Base-by-base conservation (phyloP, 2,113 vertebrate genomes). In the Myrmecophaga tridactyla region DNA sequence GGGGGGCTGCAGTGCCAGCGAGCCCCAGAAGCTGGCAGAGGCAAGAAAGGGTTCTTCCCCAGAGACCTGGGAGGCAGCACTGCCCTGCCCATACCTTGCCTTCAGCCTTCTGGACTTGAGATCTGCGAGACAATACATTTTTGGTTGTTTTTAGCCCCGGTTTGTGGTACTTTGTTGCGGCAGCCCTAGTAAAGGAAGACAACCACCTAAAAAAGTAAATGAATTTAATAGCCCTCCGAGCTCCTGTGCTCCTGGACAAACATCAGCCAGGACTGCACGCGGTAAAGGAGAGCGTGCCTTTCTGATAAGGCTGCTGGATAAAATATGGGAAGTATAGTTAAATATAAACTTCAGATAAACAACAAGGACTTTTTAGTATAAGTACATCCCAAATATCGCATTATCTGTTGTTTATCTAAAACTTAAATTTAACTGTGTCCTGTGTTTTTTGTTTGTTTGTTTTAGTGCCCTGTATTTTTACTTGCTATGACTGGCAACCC, bases 231-330 rank as follows among this genome's bases (percentile, higher is more conserved):
- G 14, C 3, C 3, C 4, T 15, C 31, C 60, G 9, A 15, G 25
- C 63, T 72, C 78, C 67, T 85, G 27, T 8, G 23, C 3, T 0
- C 41, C 34, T 1, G 3, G 7, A 39, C 0, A 36, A 69, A 77
- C 31, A 23, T 15, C 21, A 14, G 0, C 27, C 5, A n/a, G 7
- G 34, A 29, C 0, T 0, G 18, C 17, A 1, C 13, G 20, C n/a
- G 6, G 82, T 0, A 4, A 36, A 25, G 34, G 20, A 11, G 12
- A 53, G 0, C 31, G 1, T 20, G 36, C 17, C 58, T 8, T 39
- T 39, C 39, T 6, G 10, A n/a, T 0, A 25, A 6, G 39, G 39
- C 6, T 4, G 7, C 15, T 29, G 2, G 43, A 4, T 36, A 20
- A 34, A 34, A 36, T 0, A 7, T 4, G 31, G 53, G 65, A 29